Evolutionary conservation across 2,888 invertebrate species (phyloP).

Genomic region (Diaperis boleti): DNA sequence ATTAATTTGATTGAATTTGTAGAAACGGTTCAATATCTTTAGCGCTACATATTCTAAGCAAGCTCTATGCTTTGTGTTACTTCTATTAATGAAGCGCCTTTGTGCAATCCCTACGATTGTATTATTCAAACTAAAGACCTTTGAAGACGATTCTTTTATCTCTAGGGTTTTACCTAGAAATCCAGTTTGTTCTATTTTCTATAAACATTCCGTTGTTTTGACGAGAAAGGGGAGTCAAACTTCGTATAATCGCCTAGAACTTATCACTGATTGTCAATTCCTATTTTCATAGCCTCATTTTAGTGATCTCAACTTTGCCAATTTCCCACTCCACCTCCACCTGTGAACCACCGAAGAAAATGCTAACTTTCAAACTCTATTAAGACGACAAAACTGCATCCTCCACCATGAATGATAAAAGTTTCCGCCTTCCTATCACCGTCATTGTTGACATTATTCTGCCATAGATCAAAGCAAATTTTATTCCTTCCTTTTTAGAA

Average conservation of each 20-base stretch:
- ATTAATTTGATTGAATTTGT: constrained; percentile 28
- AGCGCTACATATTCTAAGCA: constrained; percentile 17
- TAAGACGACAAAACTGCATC: too few species aligned
- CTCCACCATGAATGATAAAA: too few species aligned
- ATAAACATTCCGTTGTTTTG: neutral
- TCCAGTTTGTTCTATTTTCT: constrained; percentile 20
- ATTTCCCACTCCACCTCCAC: too few species aligned
- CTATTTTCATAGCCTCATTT: neutral
- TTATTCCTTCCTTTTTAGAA: too few species aligned
- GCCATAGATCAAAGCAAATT: too few species aligned
- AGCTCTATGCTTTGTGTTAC: constrained; percentile 14
- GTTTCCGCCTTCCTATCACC: too few species aligned
- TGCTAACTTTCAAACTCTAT: too few species aligned
- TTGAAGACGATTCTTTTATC: constrained; percentile 19
- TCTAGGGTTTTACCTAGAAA: neutral
- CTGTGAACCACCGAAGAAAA: too few species aligned
- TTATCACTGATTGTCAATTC: neutral
- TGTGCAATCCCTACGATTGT: constrained; percentile 24
- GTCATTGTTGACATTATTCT: too few species aligned
- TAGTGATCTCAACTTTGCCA: neutral
- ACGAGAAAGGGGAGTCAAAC: neutral
- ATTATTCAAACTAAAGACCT: constrained; percentile 18
- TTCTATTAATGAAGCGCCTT: constrained; percentile 31
- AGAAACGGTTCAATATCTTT: constrained; percentile 21
- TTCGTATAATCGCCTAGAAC: neutral